phyloP scores from a whole-genome alignment of 1,140 invertebrate genomes.

The Drosophila bocki region DNA sequence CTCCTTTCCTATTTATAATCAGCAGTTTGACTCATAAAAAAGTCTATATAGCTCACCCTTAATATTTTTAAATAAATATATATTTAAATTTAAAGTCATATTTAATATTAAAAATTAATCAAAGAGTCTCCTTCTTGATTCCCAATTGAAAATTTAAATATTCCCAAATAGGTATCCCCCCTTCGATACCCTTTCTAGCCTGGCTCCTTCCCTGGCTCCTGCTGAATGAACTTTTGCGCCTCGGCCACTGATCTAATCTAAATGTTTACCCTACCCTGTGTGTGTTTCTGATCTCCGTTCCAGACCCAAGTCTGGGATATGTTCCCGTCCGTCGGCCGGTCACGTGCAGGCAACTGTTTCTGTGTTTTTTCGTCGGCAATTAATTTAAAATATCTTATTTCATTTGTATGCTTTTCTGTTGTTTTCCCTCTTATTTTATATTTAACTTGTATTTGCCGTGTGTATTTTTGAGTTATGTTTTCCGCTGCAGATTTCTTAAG shows the following conservation, averaged over 20 bases:
- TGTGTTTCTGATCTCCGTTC: conserved; percentile 40
- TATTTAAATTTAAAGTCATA: no score
- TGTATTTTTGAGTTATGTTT: conserved; percentile 80
- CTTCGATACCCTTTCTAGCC: neutral
- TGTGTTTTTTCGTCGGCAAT: conserved; percentile 52
- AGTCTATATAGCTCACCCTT: no score
- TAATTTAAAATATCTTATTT: conserved; percentile 83
- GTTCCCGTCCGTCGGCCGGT: conserved; percentile 50
- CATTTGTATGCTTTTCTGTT: conserved; percentile 59
- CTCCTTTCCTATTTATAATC: no score
- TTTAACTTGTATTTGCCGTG: conserved; percentile 57
- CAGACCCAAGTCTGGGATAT: conserved; percentile 25
- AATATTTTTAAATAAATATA: no score
- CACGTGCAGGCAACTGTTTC: conserved; percentile 68
- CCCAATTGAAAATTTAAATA: no score
- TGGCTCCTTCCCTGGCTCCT: conserved; percentile 33
- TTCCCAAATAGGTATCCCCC: conserved; percentile 9
- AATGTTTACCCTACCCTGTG: conserved; percentile 64
- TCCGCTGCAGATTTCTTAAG: conserved; percentile 75
- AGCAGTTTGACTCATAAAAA: no score
- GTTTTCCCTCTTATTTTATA: conserved; percentile 52
- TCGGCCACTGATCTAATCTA: conserved; percentile 69
- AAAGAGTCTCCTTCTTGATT: no score
- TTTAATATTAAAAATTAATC: no score
- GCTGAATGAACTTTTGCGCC: conserved; percentile 73